Evolutionary conservation across 2,797 vertebrate genomes (phyloP), one percentile per base, ranked within the genome.

Genomic region (Aselliscus stoliczkanus): DNA sequence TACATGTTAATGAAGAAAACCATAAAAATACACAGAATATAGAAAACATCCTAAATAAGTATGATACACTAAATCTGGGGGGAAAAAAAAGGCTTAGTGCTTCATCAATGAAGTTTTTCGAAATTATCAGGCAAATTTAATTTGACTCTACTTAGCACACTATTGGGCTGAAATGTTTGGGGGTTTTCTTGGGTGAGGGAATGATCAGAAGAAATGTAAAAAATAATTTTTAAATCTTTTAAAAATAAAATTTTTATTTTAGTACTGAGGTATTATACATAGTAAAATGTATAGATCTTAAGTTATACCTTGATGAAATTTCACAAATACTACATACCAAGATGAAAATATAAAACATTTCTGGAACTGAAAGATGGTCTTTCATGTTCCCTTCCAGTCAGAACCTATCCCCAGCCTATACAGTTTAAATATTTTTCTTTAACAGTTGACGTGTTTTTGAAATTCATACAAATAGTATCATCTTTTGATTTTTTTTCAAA

Each of bases 261-360:
- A 91, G 3, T 64, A 58, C 8, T 56, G 14, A 76, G 10, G 4
- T 81, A 89, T 76, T 65, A 92, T 52, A 80, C 52, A 58, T 5
- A 88, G 7, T 70, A 67, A 73, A 42, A 94, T 73, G 9, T 5
- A 42, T 56, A 77, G 67, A 94, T 93, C 23, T 73, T 88, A 81
- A 72, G 20, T 54, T 92, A 85, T 3, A 34, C 14, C 25, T 81
- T 70, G 18, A 65, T 44, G 4, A 87, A 80, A 81, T 62, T 94
- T 64, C 34, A 76, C 20, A 91, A 82, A 87, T 81, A 84, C 6
- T 81, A 87, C 11, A 58, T 34, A 81, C 12, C 58, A 95, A 72
- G 23, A 84, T 75, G 34, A 89, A 86, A n/a, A 60, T 4, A 86
- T 58, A 84, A 93, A 94, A 73, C 15, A 92, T 60, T 95, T 94